phyloP scores from a whole-genome alignment of 2,113 vertebrate genomes.

The Tachuris rubrigastra region DNA sequence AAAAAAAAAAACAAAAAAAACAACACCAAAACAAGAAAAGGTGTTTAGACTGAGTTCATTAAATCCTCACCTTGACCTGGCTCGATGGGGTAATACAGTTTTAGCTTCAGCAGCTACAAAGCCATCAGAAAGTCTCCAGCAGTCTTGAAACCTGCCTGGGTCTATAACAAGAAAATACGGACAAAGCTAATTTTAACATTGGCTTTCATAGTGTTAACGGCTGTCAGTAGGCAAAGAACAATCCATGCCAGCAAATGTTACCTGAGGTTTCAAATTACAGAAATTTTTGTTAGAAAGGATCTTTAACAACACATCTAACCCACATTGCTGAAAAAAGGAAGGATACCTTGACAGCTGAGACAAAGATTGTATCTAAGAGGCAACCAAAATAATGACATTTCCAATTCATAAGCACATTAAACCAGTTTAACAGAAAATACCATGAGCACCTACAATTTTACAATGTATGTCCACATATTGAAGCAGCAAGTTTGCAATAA shows the following conservation, averaged over 20 bases:
- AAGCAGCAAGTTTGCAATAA: background rate
- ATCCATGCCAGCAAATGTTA: background rate
- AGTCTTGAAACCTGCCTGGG: conserved; percentile 93
- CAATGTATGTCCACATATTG: accelerated
- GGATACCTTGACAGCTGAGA: background rate
- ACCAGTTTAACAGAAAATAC: background rate
- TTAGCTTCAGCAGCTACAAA: conserved; percentile 98
- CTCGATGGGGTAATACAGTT: conserved; percentile 92
- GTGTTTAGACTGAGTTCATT: background rate
- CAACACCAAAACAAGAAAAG: background rate
- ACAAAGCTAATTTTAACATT: background rate
- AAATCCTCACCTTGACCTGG: conserved; percentile 87
- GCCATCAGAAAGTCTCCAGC: conserved; percentile 95
- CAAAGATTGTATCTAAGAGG: background rate
- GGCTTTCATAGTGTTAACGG: background rate
- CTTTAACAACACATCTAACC: background rate
- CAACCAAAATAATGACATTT: background rate
- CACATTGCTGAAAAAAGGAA: background rate
- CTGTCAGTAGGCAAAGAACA: background rate
- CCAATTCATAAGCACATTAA: background rate
- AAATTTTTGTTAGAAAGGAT: background rate
- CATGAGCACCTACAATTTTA: background rate
- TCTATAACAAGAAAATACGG: conserved; percentile 72
- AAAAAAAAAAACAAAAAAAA: too few species aligned
- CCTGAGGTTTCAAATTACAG: background rate